A percentile compares a stretch with the other conserved stretches of the same genome.
Evolutionary conservation across 64 coral and sea anemone species (phyloP).

Genomic region (Montipora cactus): DNA sequence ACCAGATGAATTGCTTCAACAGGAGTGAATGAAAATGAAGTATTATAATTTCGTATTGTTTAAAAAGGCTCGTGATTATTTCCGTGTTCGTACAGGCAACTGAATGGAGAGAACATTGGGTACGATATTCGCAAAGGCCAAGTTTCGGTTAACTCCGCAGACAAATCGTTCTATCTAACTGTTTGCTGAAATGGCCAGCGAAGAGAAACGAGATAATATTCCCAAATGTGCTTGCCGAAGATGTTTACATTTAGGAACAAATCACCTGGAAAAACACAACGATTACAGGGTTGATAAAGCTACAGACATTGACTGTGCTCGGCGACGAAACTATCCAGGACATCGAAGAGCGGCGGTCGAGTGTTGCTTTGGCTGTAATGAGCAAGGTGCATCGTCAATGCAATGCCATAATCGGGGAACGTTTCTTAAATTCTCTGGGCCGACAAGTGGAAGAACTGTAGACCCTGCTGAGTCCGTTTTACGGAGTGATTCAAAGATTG

Average conservation of each 20-base stretch:
- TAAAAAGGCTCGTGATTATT: neutral
- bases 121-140: neutral
- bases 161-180: neutral
- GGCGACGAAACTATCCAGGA: neutral
- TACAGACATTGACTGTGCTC: neutral
- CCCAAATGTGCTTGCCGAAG: conserved; percentile 18
- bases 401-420: neutral
- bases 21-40: neutral
- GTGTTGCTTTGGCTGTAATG: neutral
- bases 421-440: conserved; percentile 18
- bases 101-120: conserved; percentile 2
- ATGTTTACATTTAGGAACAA: neutral
- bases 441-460: neutral
- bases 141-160: neutral
- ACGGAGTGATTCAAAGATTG: neutral
- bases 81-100: neutral
- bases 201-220: neutral
- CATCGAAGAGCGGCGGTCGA: neutral
- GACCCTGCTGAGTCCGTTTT: neutral
- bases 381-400: neutral
- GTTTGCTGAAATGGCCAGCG: neutral
- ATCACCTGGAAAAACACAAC: neutral
- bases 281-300: neutral
- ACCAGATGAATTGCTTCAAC: neutral
- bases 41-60: neutral